Conservation (phyloP, 2,797 vertebrate species). For the Pipistrellus pygmaeus region DNA sequence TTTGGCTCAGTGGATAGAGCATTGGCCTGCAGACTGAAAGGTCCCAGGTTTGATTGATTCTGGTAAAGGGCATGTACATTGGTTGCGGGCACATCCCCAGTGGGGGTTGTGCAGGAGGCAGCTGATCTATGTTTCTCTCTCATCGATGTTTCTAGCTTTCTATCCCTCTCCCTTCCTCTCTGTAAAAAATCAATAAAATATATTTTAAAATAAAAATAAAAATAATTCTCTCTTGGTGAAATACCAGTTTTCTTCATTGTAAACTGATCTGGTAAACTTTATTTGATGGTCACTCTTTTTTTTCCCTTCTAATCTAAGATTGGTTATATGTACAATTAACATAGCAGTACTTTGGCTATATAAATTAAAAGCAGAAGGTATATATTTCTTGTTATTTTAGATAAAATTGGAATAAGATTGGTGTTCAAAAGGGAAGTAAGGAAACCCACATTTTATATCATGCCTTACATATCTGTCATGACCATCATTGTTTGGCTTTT, state of each 20-base stretch:
- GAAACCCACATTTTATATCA: conserved; percentile 23
- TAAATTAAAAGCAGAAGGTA: conserved; percentile 2
- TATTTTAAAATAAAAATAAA: neutral
- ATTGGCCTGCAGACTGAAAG: too few species aligned
- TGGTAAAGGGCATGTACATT: too few species aligned
- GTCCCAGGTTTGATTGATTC: too few species aligned
- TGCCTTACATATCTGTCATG: neutral
- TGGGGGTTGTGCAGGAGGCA: too few species aligned
- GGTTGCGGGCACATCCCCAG: too few species aligned
- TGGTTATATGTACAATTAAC: conserved; percentile 7
- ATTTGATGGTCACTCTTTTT: neutral
- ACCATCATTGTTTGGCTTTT: neutral
- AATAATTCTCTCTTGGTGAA: conserved; percentile 29
- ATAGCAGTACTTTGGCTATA: conserved; percentile 28
- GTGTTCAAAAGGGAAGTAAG: conserved; percentile 28
- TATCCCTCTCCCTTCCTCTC: too few species aligned
- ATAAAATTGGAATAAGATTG: conserved; percentile 28
- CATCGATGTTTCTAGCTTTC: too few species aligned
- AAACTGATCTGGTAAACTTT: conserved; percentile 29
- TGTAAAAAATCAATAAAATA: too few species aligned
- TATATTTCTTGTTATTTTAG: conserved; percentile 59
- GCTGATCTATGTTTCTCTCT: too few species aligned
- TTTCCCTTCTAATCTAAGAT: neutral
- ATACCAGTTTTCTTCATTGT: conserved; percentile 36
- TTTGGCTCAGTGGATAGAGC: too few species aligned